These are phyloP conservation scores for Gorsachius magnificus DNA, from an alignment of 2,797 vertebrate genomes.

Conservation along the genomic window DNA sequence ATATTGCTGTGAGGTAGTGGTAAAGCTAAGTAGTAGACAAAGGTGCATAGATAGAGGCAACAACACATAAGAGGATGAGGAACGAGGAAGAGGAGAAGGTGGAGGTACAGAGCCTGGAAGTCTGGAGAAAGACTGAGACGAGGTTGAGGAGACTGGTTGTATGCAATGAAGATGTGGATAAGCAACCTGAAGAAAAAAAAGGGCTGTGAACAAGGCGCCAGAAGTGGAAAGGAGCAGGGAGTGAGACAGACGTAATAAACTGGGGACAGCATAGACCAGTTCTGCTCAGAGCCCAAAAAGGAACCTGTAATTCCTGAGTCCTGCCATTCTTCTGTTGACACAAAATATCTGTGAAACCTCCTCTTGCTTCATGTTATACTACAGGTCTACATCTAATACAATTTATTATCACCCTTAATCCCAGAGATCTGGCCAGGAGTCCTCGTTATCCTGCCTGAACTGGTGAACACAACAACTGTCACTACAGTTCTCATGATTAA, in stretches of 20 bases:
- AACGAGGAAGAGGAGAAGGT: not conserved
- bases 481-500: not conserved
- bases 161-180: not conserved
- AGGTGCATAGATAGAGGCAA: not conserved
- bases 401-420: not conserved
- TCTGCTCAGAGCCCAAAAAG: not conserved
- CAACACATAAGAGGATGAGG: not conserved
- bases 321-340: not conserved
- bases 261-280: not conserved
- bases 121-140: not conserved
- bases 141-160: not conserved
- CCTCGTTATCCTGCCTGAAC: not conserved
- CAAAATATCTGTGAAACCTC: not conserved
- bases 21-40: not conserved
- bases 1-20: not conserved
- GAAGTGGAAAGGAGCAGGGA: not conserved
- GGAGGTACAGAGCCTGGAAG: not conserved
- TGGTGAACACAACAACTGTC: not conserved
- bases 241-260: not conserved
- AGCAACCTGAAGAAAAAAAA: not conserved
- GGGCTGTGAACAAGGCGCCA: not conserved
- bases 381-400: not conserved
- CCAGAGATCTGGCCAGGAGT: not conserved
- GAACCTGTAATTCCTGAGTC: not conserved
- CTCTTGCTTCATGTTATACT: not conserved